Percentiles rank a stretch among this genome's conserved stretches.
Evolutionary conservation across 2,888 invertebrate species (phyloP).

Genomic region (Acanthosepion esculentum): DNA sequence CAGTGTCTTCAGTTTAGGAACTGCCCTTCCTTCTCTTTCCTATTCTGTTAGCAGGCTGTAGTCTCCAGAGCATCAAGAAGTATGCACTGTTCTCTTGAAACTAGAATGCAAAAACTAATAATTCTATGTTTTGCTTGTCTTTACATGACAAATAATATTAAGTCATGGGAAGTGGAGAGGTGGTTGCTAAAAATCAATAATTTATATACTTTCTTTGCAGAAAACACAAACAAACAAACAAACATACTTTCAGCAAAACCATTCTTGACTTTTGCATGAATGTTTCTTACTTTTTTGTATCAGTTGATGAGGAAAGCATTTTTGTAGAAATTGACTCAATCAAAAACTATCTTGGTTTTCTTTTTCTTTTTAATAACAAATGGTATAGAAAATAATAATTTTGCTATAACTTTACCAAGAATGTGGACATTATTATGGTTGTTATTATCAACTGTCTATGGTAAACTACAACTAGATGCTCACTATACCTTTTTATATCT

Average conservation of each 20-base stretch:
- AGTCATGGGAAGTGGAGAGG: not conserved
- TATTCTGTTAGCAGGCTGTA: not conserved
- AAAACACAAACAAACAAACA: not conserved
- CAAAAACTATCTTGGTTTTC: not conserved
- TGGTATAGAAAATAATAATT: not conserved
- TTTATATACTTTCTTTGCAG: not conserved
- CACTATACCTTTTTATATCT: too few relatives aligned
- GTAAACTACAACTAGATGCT: too few relatives aligned
- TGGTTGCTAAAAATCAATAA: slow-evolving; percentile 11
- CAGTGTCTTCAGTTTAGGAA: not conserved
- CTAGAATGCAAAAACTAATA: not conserved
- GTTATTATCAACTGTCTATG: too few relatives aligned
- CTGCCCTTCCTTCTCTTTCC: not conserved
- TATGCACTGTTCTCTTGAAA: not conserved
- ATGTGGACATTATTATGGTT: too few relatives aligned
- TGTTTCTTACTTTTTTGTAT: not conserved
- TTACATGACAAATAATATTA: slow-evolving; percentile 33
- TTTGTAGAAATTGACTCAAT: not conserved
- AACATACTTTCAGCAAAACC: too few relatives aligned
- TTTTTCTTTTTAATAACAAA: not conserved
- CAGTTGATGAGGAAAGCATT: not conserved
- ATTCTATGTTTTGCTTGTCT: slow-evolving; percentile 7
- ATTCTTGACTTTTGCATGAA: not conserved
- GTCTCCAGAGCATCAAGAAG: not conserved
- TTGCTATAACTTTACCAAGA: too few relatives aligned